Conservation (phyloP, 2,797 vertebrate genomes). For the Myotis pilosus region DNA sequence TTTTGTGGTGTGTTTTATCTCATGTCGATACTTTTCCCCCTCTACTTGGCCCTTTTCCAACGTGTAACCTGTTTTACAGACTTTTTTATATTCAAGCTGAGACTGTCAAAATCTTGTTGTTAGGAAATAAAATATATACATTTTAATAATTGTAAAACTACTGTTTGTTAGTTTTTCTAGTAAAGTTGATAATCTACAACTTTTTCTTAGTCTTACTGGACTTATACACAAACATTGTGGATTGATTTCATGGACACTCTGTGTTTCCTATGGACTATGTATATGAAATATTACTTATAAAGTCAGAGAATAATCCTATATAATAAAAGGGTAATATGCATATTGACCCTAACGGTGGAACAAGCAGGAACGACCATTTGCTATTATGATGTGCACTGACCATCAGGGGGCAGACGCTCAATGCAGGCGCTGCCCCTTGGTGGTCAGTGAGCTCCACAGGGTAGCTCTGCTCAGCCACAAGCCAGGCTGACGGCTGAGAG, state of each 20-base stretch:
- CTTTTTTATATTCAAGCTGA: constrained; percentile 20
- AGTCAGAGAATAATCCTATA: background rate
- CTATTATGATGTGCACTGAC: too few relatives aligned
- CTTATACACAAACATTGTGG: background rate
- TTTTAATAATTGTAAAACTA: constrained; percentile 30
- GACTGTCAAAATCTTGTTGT: constrained; percentile 31
- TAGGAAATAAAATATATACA: constrained; percentile 30
- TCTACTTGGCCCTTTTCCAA: constrained; percentile 23
- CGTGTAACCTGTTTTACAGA: constrained; percentile 1
- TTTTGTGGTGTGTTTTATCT: constrained; percentile 33
- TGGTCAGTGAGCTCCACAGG: too few relatives aligned
- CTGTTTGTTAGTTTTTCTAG: constrained; percentile 8
- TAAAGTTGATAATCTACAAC: background rate
- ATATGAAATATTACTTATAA: background rate
- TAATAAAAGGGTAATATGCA: too few relatives aligned
- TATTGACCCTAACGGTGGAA: too few relatives aligned
- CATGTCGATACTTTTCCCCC: background rate
- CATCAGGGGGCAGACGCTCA: too few relatives aligned
- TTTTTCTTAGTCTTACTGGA: constrained; percentile 13
- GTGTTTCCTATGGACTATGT: background rate
- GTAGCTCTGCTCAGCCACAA: too few relatives aligned
- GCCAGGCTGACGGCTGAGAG: too few relatives aligned
- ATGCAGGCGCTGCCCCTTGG: too few relatives aligned
- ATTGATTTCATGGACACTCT: background rate
- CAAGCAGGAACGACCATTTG: too few relatives aligned